Conservation (phyloP, 2,113 vertebrate species). For the Sinosuthora webbiana region DNA sequence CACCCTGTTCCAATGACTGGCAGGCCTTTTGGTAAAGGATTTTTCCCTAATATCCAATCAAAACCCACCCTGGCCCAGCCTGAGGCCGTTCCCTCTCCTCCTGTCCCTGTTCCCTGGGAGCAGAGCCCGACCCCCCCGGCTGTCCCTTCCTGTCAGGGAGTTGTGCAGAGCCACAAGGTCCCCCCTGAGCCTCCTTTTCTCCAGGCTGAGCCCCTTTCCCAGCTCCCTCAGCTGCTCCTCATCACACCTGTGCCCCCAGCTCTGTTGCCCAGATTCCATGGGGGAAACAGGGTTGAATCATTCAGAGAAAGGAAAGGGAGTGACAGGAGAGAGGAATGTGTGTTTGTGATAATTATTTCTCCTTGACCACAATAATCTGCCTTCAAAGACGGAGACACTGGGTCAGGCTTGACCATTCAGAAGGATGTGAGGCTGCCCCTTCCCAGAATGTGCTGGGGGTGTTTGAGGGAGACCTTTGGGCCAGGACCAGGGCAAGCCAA, state of each 20-base stretch:
- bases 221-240: not conserved
- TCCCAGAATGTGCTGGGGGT: not conserved
- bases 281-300: not conserved
- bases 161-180: not conserved
- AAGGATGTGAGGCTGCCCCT: fast-evolving
- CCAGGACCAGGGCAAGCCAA: not conserved
- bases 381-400: not conserved
- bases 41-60: not conserved
- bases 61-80: fast-evolving
- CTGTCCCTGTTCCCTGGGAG: not conserved
- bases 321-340: not conserved
- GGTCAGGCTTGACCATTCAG: not conserved
- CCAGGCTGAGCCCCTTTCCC: not conserved
- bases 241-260: not conserved
- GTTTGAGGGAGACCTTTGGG: not conserved
- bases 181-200: not conserved
- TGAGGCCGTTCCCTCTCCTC: not conserved
- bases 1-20: not conserved
- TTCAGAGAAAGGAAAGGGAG: not conserved
- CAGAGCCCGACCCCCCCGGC: not conserved
- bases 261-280: not conserved
- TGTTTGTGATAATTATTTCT: not conserved
- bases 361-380: not conserved
- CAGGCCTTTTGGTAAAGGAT: not conserved
- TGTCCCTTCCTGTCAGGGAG: not conserved